Evolutionary conservation across 2,888 invertebrate genomes (phyloP).

Genomic region (Nephrotoma flavescens): DNA sequence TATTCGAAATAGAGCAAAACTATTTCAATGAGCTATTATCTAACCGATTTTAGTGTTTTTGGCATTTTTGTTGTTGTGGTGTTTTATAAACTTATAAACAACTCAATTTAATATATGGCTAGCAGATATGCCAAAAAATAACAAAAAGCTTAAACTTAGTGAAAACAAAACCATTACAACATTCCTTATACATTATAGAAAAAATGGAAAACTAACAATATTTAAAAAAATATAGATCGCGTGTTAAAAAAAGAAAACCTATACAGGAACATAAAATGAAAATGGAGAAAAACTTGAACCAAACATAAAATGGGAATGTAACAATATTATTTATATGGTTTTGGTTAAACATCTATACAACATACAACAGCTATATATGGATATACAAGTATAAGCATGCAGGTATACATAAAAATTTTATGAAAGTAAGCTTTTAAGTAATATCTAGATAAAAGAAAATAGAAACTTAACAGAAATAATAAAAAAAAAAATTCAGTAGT

Average conservation of each 20-base stretch:
- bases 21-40: neutral
- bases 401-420: neutral
- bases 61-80: neutral
- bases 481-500: neutral
- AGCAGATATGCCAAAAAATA: neutral
- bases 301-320: neutral
- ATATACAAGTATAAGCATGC: neutral
- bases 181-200: neutral
- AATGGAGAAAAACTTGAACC: neutral
- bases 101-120: neutral
- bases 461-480: neutral
- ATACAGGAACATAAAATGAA: neutral
- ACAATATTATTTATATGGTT: neutral
- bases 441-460: neutral
- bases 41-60: neutral
- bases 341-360: neutral
- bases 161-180: neutral
- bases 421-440: neutral
- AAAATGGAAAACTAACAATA: neutral
- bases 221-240: neutral
- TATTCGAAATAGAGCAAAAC: neutral
- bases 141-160: neutral
- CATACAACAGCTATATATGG: neutral
- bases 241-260: neutral
- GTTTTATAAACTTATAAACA: neutral